A percentile compares a stretch with the other conserved stretches of the same genome.
phyloP scores from a whole-genome alignment of 1,140 invertebrate genomes.

The Bombus affinis region DNA sequence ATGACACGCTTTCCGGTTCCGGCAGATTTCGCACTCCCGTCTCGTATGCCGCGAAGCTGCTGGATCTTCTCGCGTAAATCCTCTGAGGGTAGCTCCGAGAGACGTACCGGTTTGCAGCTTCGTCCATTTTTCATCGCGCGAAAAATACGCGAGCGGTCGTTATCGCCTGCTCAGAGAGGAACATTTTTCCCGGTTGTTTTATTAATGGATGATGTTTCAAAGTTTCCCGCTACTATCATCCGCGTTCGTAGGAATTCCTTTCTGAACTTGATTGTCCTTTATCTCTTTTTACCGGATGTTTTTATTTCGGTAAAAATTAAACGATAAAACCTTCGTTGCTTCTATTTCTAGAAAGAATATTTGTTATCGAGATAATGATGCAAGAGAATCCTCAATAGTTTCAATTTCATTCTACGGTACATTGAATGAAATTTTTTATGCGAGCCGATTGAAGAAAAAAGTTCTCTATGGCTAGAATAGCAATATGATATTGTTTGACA shows the following conservation, averaged over 20 bases:
- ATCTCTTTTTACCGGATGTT: not conserved
- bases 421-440: too few relatives aligned
- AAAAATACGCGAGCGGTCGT: slow-evolving; percentile 60
- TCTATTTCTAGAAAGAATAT: not conserved
- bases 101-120: slow-evolving; percentile 40
- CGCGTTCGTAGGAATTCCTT: not conserved
- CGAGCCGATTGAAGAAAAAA: too few relatives aligned
- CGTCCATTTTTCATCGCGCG: slow-evolving; percentile 66
- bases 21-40: slow-evolving; percentile 69
- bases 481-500: not conserved
- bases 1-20: slow-evolving; percentile 71
- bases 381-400: too few relatives aligned
- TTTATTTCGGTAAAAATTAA: not conserved
- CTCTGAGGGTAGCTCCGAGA: slow-evolving; percentile 52
- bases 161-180: slow-evolving; percentile 45
- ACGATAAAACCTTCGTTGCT: not conserved
- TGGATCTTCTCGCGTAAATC: slow-evolving; percentile 64
- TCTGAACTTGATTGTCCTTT: not conserved
- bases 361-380: too few relatives aligned
- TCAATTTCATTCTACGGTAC: too few relatives aligned
- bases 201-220: slow-evolving; percentile 48
- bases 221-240: not conserved
- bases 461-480: not conserved
- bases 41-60: slow-evolving; percentile 61
- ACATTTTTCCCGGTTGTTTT: slow-evolving; percentile 42